Percentiles rank a stretch among this genome's conserved stretches.
phyloP scores from a whole-genome alignment of 2,888 invertebrate species.

The Cepaea hortensis region DNA sequence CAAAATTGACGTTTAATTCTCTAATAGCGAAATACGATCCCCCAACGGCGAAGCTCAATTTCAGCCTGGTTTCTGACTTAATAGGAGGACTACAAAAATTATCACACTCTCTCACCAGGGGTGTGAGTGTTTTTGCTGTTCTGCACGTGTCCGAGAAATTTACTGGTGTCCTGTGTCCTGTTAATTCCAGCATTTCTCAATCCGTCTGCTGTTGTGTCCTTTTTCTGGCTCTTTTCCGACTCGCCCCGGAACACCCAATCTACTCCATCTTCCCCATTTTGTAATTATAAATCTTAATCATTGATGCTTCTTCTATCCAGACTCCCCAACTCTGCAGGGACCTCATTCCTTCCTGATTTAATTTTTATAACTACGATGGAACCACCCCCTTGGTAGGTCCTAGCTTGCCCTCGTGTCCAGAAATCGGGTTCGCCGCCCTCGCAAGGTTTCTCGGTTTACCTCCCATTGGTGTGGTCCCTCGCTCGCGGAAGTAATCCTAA shows the following conservation, averaged over 20 bases:
- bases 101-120: background rate
- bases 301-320: background rate
- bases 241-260: background rate
- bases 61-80: background rate
- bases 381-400: background rate
- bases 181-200: background rate
- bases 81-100: background rate
- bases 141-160: background rate
- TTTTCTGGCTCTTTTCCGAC: background rate
- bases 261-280: background rate
- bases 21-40: background rate
- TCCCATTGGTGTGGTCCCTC: background rate
- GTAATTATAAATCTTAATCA: constrained; percentile 26
- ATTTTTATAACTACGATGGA: constrained; percentile 21
- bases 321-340: background rate
- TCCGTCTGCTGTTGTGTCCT: background rate
- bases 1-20: background rate
- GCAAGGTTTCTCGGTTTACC: background rate
- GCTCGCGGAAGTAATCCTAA: background rate
- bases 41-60: background rate
- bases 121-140: background rate
- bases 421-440: background rate
- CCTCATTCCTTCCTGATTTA: background rate
- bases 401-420: background rate
- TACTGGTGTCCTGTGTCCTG: background rate